Evolutionary conservation across 1,140 invertebrate genomes (phyloP).

Genomic region (Mya arenaria): DNA sequence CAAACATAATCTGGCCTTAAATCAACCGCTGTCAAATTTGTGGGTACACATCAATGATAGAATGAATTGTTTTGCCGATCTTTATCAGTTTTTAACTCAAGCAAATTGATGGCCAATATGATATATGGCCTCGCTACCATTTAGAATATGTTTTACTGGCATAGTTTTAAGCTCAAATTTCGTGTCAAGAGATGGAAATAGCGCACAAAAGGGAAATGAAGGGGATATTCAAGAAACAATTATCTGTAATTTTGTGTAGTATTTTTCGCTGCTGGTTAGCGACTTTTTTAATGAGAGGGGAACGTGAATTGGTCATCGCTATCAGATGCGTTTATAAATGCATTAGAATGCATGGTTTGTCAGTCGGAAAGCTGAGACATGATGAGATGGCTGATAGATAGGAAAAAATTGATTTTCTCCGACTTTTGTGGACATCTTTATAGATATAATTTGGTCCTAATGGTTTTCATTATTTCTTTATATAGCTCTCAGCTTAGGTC

Average conservation of each 20-base stretch:
- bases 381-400: slow-evolving; percentile 20
- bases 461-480: not conserved
- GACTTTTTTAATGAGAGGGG: too few species aligned
- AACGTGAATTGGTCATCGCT: too few species aligned
- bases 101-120: slow-evolving; percentile 7
- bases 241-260: too few species aligned
- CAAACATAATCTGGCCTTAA: slow-evolving; percentile 11
- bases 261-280: too few species aligned
- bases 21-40: slow-evolving; percentile 28
- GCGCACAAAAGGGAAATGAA: too few species aligned
- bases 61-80: slow-evolving; percentile 27
- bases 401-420: slow-evolving; percentile 25
- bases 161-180: too few species aligned
- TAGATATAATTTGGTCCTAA: not conserved
- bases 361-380: slow-evolving; percentile 3
- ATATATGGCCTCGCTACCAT: too few species aligned
- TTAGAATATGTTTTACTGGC: too few species aligned
- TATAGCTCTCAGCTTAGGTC: too few species aligned
- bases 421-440: slow-evolving; percentile 13
- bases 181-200: too few species aligned
- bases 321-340: too few species aligned
- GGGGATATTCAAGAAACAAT: too few species aligned
- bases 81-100: not conserved
- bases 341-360: slow-evolving; percentile 29
- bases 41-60: slow-evolving; percentile 7